A percentile compares a stretch with the other conserved stretches of the same genome.
These are phyloP conservation scores for Lithophane socia DNA, from an alignment of 2,888 invertebrate species.

Conservation along the genomic window DNA sequence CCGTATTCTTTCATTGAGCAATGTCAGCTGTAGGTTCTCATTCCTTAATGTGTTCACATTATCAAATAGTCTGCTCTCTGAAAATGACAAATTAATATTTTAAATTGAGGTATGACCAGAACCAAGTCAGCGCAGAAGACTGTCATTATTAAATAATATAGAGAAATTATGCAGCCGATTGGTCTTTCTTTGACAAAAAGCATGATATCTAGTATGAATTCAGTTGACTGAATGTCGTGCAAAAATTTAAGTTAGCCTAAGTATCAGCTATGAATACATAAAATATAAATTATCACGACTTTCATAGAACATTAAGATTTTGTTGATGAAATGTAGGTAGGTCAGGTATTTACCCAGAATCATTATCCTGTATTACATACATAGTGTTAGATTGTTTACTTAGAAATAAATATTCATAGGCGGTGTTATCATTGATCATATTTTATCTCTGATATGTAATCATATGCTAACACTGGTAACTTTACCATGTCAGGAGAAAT, in stretches of 20 bases:
- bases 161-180: not conserved
- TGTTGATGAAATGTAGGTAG: conserved; percentile 33
- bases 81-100: conserved; percentile 71
- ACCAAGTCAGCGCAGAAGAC: not conserved
- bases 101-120: not conserved
- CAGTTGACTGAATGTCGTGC: not conserved
- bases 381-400: conserved; percentile 38
- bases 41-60: conserved; percentile 94
- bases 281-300: not conserved
- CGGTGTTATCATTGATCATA: conserved; percentile 44
- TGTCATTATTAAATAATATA: not conserved
- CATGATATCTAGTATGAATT: not conserved
- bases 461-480: conserved; percentile 28
- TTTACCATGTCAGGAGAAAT: conserved; percentile 8
- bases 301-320: conserved; percentile 6
- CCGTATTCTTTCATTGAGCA: conserved; percentile 95
- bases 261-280: not conserved
- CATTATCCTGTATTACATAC: conserved; percentile 11
- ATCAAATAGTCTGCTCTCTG: conserved; percentile 97
- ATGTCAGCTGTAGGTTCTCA: conserved; percentile 96
- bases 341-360: conserved; percentile 19
- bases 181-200: not conserved
- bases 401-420: conserved; percentile 42
- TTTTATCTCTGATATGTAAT: conserved; percentile 59
- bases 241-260: not conserved